These are phyloP conservation scores for Aldrovandia affinis DNA, from an alignment of 2,797 vertebrate genomes.

Conservation along the genomic window DNA sequence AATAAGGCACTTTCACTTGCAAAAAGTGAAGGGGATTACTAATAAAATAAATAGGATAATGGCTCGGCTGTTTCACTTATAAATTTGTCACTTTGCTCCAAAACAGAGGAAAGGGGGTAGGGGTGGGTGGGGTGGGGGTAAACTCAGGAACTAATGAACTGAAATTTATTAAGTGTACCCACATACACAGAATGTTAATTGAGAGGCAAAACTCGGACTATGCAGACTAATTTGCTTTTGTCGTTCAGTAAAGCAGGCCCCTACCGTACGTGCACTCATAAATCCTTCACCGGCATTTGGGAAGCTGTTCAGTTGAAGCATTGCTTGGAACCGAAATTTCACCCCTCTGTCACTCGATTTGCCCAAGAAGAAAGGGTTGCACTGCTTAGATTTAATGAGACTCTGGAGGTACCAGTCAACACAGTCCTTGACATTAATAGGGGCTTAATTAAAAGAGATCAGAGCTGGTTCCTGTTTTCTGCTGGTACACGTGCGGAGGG, in stretches of 20 bases:
- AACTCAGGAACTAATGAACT: slow-evolving; percentile 30
- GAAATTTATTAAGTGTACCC: slow-evolving; percentile 49
- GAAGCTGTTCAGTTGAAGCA: slow-evolving; percentile 48
- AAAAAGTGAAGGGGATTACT: slow-evolving; percentile 54
- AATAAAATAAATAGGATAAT: slow-evolving; percentile 60
- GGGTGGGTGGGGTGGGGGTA: too few relatives aligned
- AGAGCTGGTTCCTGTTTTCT: slow-evolving; percentile 59
- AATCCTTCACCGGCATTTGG: slow-evolving; percentile 52
- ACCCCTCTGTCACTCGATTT: slow-evolving; percentile 51
- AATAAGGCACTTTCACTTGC: slow-evolving; percentile 49
- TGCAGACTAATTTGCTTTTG: slow-evolving; percentile 50
- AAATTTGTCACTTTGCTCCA: slow-evolving; percentile 48
- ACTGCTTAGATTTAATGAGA: slow-evolving; percentile 59
- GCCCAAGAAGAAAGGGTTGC: slow-evolving; percentile 42
- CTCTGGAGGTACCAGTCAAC: slow-evolving; percentile 57
- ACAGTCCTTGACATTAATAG: slow-evolving; percentile 58
- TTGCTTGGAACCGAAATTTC: slow-evolving; percentile 49
- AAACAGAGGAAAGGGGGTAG: slow-evolving; percentile 34
- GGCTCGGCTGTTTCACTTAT: slow-evolving; percentile 49
- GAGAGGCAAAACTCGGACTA: slow-evolving; percentile 30
- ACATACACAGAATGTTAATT: slow-evolving; percentile 39
- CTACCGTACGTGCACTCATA: slow-evolving; percentile 35
- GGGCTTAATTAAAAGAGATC: slow-evolving; percentile 64
- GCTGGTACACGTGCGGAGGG: slow-evolving; percentile 44
- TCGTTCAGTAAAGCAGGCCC: slow-evolving; percentile 45